Evolutionary conservation across 1,140 invertebrate species (phyloP).

Genomic region (Alviniconcha marisindica): DNA sequence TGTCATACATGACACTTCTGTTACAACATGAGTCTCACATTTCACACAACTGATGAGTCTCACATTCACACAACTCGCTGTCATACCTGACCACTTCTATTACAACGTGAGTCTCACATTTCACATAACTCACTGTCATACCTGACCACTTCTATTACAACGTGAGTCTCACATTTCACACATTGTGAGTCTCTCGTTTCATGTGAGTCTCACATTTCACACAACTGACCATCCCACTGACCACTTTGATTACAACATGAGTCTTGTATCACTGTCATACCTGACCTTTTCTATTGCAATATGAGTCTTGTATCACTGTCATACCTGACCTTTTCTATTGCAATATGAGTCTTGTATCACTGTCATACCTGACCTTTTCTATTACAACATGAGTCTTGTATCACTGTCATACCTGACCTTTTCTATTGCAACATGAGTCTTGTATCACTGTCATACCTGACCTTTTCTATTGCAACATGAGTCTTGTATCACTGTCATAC

Average conservation of each 20-base stretch:
- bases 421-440: neutral
- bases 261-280: too few relatives aligned
- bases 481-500: constrained; percentile 63
- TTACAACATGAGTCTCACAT: constrained; percentile 50
- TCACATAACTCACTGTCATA: constrained; percentile 56
- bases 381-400: too few relatives aligned
- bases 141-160: neutral
- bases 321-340: too few relatives aligned
- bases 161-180: constrained; percentile 52
- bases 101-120: constrained; percentile 71
- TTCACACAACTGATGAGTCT: constrained; percentile 74
- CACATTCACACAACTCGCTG: too few relatives aligned
- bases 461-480: constrained; percentile 74
- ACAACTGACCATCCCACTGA: too few relatives aligned
- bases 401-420: neutral
- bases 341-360: too few relatives aligned
- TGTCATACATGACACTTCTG: neutral
- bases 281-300: neutral
- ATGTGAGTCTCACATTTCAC: constrained; percentile 56
- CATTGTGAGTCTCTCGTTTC: neutral
- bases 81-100: constrained; percentile 75
- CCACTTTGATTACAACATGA: too few relatives aligned
- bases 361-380: too few relatives aligned
- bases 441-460: constrained; percentile 70
- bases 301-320: too few relatives aligned